Percentiles rank a stretch among this genome's conserved stretches.
Conservation (phyloP, 2,888 invertebrate genomes). For the Leucania comma region DNA sequence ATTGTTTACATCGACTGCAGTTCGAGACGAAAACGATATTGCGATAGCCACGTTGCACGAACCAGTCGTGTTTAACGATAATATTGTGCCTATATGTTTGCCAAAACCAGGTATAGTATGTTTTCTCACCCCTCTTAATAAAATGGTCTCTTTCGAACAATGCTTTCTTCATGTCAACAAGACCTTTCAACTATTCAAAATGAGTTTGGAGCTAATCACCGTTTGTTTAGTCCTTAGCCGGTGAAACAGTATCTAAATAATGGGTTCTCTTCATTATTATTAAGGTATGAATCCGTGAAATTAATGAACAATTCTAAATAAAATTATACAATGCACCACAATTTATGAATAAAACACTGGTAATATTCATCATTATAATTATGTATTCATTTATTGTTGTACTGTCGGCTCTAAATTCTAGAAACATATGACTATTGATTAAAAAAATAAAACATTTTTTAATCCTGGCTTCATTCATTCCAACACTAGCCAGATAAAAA, state of each 20-base stretch:
- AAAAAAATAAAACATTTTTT: neutral
- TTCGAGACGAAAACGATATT: slow-evolving; percentile 91
- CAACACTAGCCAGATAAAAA: neutral
- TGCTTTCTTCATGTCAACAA: slow-evolving; percentile 4
- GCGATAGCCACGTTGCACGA: slow-evolving; percentile 87
- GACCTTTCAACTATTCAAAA: slow-evolving; percentile 19
- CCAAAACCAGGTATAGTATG: slow-evolving; percentile 87
- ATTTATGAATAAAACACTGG: too few relatives aligned
- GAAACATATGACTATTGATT: neutral
- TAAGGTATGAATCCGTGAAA: too few relatives aligned
- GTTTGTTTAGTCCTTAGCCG: neutral
- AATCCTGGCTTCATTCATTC: neutral
- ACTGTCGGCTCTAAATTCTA: too few relatives aligned
- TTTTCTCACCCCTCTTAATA: neutral
- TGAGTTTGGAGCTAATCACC: slow-evolving; percentile 12
- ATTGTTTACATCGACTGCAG: slow-evolving; percentile 85
- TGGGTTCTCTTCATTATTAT: too few relatives aligned
- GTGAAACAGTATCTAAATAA: neutral
- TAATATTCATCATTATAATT: too few relatives aligned
- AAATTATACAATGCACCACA: too few relatives aligned
- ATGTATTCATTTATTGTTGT: too few relatives aligned
- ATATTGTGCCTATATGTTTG: slow-evolving; percentile 89
- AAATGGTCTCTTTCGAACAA: neutral
- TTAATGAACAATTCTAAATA: too few relatives aligned
- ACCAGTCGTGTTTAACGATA: slow-evolving; percentile 83